Evolutionary conservation across 2,888 invertebrate genomes (phyloP).

Genomic region (Sturmia bella): DNA sequence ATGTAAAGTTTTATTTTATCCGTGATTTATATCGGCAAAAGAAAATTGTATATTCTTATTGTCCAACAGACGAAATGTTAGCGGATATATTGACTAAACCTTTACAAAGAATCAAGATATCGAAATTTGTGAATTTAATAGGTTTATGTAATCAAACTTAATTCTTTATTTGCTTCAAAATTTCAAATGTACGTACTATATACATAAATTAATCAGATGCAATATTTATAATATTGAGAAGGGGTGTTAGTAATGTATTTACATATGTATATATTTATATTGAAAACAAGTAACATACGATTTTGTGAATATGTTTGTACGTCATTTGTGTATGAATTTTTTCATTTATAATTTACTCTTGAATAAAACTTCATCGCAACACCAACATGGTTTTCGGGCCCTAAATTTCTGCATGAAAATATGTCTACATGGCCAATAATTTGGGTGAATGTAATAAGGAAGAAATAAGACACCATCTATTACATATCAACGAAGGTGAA

Average conservation of each 20-base stretch:
- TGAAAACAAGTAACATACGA: no score
- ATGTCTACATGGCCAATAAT: slow-evolving; percentile 41
- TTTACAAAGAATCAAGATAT: neutral
- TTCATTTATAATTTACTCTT: no score
- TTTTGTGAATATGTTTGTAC: no score
- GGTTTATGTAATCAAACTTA: no score
- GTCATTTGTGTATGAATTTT: no score
- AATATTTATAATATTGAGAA: neutral
- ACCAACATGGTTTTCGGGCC: neutral
- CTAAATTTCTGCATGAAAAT: slow-evolving; percentile 22
- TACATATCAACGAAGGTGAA: slow-evolving; percentile 6
- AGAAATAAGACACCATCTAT: slow-evolving; percentile 26
- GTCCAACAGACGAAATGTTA: neutral
- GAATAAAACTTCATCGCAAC: no score
- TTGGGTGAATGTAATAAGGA: slow-evolving; percentile 15
- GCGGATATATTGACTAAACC: neutral
- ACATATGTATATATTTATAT: no score
- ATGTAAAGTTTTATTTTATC: neutral
- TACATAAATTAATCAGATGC: no score
- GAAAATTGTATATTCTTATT: neutral
- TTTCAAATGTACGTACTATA: no score
- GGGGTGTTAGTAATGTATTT: no score
- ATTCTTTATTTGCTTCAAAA: no score
- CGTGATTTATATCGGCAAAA: neutral
- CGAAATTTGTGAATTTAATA: neutral